Conservation (phyloP, 2,113 vertebrate species). For the Dasyurus viverrinus region DNA sequence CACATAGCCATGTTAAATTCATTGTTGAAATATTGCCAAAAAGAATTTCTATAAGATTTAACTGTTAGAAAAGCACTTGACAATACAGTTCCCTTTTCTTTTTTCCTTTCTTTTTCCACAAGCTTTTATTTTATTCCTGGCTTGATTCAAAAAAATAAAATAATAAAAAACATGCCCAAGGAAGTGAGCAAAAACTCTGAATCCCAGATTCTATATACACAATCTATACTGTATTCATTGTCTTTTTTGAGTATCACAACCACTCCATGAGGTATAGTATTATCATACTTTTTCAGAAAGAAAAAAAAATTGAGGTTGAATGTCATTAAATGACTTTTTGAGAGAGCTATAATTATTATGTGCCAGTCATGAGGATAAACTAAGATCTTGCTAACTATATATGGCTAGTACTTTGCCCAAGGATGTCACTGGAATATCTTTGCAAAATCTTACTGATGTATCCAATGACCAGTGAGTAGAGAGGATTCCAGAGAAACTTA, state of each 20-base stretch:
- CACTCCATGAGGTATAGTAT: neutral
- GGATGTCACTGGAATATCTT: neutral
- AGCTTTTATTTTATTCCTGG: neutral
- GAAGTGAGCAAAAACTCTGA: neutral
- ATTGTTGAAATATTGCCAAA: neutral
- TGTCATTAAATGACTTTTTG: neutral
- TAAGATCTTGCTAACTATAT: neutral
- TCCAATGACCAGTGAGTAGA: neutral
- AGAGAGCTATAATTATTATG: no score
- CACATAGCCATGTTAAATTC: neutral
- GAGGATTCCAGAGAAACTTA: neutral
- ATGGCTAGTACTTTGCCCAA: neutral
- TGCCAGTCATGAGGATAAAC: neutral
- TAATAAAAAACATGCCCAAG: no score
- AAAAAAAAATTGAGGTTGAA: neutral
- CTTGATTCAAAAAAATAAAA: neutral
- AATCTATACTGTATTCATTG: neutral
- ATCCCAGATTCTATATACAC: neutral
- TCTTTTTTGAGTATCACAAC: neutral
- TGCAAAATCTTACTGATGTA: neutral
- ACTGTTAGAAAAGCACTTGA: neutral
- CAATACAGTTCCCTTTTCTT: neutral
- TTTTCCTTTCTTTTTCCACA: neutral
- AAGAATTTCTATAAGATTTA: neutral
- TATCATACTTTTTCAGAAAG: neutral